A percentile compares a stretch with the other conserved stretches of the same genome.
These are phyloP conservation scores for Harpagifer antarcticus DNA, from an alignment of 2,797 vertebrate species.

Conservation along the genomic window DNA sequence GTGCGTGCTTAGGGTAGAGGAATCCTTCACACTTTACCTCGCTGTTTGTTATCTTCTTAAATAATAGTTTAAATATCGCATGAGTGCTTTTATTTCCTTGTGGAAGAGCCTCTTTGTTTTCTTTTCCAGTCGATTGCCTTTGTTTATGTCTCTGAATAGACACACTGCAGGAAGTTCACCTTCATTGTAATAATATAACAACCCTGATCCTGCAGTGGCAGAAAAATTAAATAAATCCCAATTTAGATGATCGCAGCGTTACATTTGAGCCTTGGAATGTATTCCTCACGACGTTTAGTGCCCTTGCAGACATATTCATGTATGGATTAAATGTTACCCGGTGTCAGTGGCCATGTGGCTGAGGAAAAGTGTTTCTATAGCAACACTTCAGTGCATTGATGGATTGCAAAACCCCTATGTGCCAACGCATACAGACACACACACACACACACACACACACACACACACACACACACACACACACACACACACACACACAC, in stretches of 20 bases:
- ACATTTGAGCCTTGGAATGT: slow-evolving; percentile 5
- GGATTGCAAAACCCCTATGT: slow-evolving; percentile 40
- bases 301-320: slow-evolving; percentile 37
- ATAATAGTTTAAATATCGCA: slow-evolving; percentile 11
- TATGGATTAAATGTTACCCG: slow-evolving; percentile 48
- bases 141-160: slow-evolving; percentile 7
- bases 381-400: slow-evolving; percentile 55
- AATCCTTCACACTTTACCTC: slow-evolving; percentile 3
- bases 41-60: slow-evolving; percentile 3
- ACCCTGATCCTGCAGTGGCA: slow-evolving; percentile 4
- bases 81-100: background rate
- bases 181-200: background rate
- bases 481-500: too few species aligned
- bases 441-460: slow-evolving; percentile 11
- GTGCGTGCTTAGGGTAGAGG: background rate
- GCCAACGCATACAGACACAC: background rate
- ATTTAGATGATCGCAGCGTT: background rate
- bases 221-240: slow-evolving; percentile 4
- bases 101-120: slow-evolving; percentile 2
- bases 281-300: slow-evolving; percentile 17
- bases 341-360: slow-evolving; percentile 34
- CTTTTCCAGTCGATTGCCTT: slow-evolving; percentile 6
- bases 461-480: background rate
- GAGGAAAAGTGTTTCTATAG: slow-evolving; percentile 67
- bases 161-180: background rate